Percentiles rank a stretch among this genome's conserved stretches.
Conservation (phyloP, 1,140 invertebrate species). For the Drosophila biarmipes region DNA sequence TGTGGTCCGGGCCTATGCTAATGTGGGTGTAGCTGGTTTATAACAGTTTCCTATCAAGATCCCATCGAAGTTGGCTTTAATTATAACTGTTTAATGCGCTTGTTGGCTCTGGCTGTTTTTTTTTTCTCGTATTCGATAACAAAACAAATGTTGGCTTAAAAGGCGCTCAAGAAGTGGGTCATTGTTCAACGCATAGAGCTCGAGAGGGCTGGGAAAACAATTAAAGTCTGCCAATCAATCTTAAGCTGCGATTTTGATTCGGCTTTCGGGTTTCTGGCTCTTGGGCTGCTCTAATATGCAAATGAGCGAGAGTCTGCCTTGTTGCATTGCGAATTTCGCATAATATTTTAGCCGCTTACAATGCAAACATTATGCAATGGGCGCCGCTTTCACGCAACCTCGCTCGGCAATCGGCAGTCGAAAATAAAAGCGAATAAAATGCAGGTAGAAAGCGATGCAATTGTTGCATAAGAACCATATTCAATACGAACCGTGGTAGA, state of each 20-base stretch:
- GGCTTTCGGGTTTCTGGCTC: neutral
- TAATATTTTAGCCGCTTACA: constrained; percentile 65
- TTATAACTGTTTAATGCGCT: constrained; percentile 68
- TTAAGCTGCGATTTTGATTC: neutral
- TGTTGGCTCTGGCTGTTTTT: constrained; percentile 6
- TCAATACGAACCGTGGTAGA: constrained; percentile 65
- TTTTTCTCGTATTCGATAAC: constrained; percentile 9
- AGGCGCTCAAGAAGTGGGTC: constrained; percentile 54
- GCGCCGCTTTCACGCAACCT: constrained; percentile 67
- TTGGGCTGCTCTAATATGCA: constrained; percentile 17
- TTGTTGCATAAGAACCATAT: constrained; percentile 53
- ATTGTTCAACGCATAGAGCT: constrained; percentile 46
- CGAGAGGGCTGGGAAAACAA: constrained; percentile 30
- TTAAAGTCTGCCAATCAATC: constrained; percentile 36
- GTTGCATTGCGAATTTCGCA: constrained; percentile 45
- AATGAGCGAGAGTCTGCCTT: constrained; percentile 13
- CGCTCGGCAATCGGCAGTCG: constrained; percentile 63
- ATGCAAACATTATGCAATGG: constrained; percentile 57
- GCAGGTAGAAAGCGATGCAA: constrained; percentile 63
- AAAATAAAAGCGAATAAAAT: constrained; percentile 56
- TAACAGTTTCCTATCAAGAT: constrained; percentile 59
- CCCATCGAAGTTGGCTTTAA: constrained; percentile 39
- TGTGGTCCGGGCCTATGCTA: constrained; percentile 42
- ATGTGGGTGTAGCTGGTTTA: constrained; percentile 74
- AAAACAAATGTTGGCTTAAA: constrained; percentile 18